A percentile compares a stretch with the other conserved stretches of the same genome.
Conservation (phyloP, 2,888 invertebrate species). For the Lissonota sp. region DNA sequence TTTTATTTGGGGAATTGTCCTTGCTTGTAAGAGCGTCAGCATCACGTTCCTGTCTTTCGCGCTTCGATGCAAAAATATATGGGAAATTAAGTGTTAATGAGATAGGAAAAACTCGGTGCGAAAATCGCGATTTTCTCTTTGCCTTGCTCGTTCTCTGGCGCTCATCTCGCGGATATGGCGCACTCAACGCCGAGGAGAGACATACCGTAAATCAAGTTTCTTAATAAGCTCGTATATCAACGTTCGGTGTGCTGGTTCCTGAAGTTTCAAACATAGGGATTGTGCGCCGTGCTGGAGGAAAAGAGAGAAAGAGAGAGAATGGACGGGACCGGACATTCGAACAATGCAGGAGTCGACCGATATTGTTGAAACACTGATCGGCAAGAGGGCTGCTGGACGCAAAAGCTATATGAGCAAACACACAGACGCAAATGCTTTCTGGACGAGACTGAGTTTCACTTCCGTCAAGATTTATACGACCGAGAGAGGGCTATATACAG, state of each 20-base stretch:
- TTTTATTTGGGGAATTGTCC: not conserved
- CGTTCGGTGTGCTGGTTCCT: slow-evolving; percentile 37
- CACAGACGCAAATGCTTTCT: slow-evolving; percentile 38
- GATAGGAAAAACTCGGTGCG: slow-evolving; percentile 46
- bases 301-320: slow-evolving; percentile 18
- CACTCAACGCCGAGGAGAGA: slow-evolving; percentile 28
- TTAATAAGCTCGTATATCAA: slow-evolving; percentile 67
- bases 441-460: slow-evolving; percentile 73
- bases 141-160: slow-evolving; percentile 24
- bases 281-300: not conserved
- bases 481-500: slow-evolving; percentile 41
- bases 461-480: slow-evolving; percentile 71
- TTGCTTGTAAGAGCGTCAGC: not conserved
- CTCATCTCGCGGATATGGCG: slow-evolving; percentile 27
- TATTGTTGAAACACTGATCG: slow-evolving; percentile 74
- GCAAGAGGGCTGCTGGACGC: slow-evolving; percentile 48
- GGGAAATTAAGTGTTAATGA: not conserved
- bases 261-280: slow-evolving; percentile 41
- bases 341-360: slow-evolving; percentile 73
- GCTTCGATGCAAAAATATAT: not conserved
- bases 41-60: not conserved
- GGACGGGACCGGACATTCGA: slow-evolving; percentile 47
- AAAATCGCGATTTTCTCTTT: slow-evolving; percentile 52
- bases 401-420: slow-evolving; percentile 15
- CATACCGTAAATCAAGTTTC: slow-evolving; percentile 63